Evolutionary conservation across 2,888 invertebrate species (phyloP).

Genomic region (Leptothorax acervorum): DNA sequence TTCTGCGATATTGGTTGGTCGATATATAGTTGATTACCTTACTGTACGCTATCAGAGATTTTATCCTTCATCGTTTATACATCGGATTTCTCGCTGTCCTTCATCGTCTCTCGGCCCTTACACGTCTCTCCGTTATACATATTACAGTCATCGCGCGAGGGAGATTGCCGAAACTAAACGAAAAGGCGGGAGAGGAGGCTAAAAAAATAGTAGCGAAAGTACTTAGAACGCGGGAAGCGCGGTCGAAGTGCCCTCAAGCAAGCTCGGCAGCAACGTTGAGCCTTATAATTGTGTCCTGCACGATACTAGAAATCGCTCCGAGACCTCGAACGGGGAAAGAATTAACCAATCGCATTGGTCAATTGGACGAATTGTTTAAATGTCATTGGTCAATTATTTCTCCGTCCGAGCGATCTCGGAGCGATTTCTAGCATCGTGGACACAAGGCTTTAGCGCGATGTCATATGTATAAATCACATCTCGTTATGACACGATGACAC

Average conservation of each 20-base stretch:
- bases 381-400: too few species aligned
- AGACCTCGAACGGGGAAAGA: too few species aligned
- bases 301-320: too few species aligned
- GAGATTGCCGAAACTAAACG: constrained; percentile 23
- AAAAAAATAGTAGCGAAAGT: constrained; percentile 11
- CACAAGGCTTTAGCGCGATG: background rate
- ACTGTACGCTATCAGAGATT: background rate
- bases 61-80: background rate
- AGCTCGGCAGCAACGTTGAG: constrained; percentile 31
- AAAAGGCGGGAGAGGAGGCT: constrained; percentile 26
- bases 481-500: constrained; percentile 23
- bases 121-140: constrained; percentile 30
- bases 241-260: constrained; percentile 43
- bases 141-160: constrained; percentile 39
- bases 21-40: constrained; percentile 12
- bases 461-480: constrained; percentile 35
- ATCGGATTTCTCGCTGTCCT: constrained; percentile 8
- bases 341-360: too few species aligned
- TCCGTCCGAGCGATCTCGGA: too few species aligned
- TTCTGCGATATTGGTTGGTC: constrained; percentile 2
- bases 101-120: constrained; percentile 28
- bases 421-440: too few species aligned
- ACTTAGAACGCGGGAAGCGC: constrained; percentile 3
- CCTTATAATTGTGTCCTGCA: too few species aligned
- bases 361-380: too few species aligned